phyloP scores from a whole-genome alignment of 2,888 invertebrate species.

The Acanthosepion esculentum region DNA sequence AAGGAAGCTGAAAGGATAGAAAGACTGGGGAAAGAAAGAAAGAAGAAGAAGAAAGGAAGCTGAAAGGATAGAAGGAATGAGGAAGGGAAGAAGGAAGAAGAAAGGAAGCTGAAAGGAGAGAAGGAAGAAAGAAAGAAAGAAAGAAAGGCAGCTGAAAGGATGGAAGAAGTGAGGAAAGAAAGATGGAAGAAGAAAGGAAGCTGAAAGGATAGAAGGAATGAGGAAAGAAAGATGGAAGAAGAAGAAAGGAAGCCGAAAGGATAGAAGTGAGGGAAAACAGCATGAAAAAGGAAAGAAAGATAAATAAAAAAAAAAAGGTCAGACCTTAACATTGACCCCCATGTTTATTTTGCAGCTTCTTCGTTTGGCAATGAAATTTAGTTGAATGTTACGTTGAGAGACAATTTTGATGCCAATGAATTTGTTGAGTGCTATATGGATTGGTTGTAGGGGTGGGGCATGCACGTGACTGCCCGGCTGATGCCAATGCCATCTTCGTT shows the following conservation, averaged over 20 bases:
- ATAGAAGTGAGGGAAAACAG: too few species aligned
- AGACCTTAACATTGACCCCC: conserved; percentile 71
- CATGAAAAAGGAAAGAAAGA: neutral
- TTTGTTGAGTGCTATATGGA: conserved; percentile 70
- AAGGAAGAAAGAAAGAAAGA: neutral
- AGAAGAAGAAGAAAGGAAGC: conserved; percentile 53
- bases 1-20: conserved; percentile 58
- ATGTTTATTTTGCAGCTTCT: conserved; percentile 72
- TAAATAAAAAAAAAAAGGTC: neutral
- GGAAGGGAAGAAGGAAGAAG: too few species aligned
- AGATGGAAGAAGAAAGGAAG: conserved; percentile 43
- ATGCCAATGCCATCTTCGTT: conserved; percentile 72
- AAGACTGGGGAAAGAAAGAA: too few species aligned
- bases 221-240: too few species aligned
- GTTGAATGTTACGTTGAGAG: conserved; percentile 70
- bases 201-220: conserved; percentile 55
- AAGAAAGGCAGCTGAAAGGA: conserved; percentile 57
- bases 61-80: conserved; percentile 52
- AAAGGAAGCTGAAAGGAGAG: conserved; percentile 58
- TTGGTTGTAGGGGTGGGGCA: conserved; percentile 75
- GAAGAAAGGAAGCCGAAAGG: conserved; percentile 55
- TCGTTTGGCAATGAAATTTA: conserved; percentile 67
- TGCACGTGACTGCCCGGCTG: conserved; percentile 70
- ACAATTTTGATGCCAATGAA: conserved; percentile 68
- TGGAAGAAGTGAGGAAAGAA: neutral